Conservation (phyloP, 1,140 invertebrate species). For the Lordiphosa clarofinis region DNA sequence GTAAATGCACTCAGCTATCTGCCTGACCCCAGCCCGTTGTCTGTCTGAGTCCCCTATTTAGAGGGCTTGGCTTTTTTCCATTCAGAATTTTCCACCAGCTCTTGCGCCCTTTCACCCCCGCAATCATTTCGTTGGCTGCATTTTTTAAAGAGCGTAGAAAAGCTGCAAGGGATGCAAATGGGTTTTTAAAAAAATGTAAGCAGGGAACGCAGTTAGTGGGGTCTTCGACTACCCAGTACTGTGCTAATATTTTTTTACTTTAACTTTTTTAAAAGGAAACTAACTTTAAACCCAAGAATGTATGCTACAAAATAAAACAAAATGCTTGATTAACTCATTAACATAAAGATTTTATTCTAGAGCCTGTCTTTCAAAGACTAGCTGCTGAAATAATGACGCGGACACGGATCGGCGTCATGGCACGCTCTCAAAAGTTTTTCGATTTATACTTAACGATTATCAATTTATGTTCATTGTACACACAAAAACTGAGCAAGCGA, state of each 20-base stretch:
- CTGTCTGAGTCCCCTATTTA: conserved; percentile 11
- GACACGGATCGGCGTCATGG: too few relatives aligned
- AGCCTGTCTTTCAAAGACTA: too few relatives aligned
- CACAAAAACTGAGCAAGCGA: too few relatives aligned
- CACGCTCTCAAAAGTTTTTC: too few relatives aligned
- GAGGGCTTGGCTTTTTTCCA: conserved; percentile 39
- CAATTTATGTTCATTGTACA: too few relatives aligned
- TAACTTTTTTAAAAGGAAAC: too few relatives aligned
- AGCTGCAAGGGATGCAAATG: conserved; percentile 44
- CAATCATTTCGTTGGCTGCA: conserved; percentile 27
- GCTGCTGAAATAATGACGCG: too few relatives aligned
- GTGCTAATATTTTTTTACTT: neutral
- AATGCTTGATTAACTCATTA: too few relatives aligned
- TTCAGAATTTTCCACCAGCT: conserved; percentile 41
- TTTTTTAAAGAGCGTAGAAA: conserved; percentile 44
- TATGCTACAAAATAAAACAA: too few relatives aligned
- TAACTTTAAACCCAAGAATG: too few relatives aligned
- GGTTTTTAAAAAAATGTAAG: conserved; percentile 5
- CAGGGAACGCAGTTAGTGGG: conserved; percentile 12
- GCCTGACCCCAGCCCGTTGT: conserved; percentile 24
- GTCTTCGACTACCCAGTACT: conserved; percentile 13
- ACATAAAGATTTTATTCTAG: too few relatives aligned
- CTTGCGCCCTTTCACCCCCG: neutral
- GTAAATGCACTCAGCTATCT: conserved; percentile 22
- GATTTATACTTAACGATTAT: too few relatives aligned